phyloP scores from a whole-genome alignment of 1,140 invertebrate species.

The Cotesia glomerata region DNA sequence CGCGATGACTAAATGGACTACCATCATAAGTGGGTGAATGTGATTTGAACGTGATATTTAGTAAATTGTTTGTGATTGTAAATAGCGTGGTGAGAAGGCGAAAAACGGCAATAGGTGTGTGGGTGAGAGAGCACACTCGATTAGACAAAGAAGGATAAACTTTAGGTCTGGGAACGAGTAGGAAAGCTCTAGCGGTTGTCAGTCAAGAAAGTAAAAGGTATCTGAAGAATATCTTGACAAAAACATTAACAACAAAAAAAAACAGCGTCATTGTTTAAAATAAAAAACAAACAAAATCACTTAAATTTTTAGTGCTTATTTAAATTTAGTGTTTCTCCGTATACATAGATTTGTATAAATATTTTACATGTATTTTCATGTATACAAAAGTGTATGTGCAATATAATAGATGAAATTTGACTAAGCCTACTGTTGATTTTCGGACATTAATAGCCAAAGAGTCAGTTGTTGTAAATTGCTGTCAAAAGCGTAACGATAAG shows the following conservation, averaged over 20 bases:
- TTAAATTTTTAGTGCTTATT: no score
- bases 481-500: conserved; percentile 19
- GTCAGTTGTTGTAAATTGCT: not conserved
- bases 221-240: not conserved
- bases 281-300: not conserved
- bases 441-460: not conserved
- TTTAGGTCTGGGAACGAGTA: not conserved
- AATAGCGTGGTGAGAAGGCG: not conserved
- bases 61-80: not conserved
- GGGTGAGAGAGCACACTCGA: conserved; percentile 8
- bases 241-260: not conserved
- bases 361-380: no score
- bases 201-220: no score
- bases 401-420: not conserved
- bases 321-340: no score
- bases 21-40: not conserved
- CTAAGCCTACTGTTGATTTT: not conserved
- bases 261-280: not conserved
- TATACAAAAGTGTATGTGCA: not conserved
- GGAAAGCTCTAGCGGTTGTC: not conserved
- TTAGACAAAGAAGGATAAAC: conserved; percentile 7
- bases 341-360: not conserved
- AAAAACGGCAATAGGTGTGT: conserved; percentile 9
- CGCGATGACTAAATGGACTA: conserved; percentile 18
- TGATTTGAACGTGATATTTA: conserved; percentile 1